These are phyloP conservation scores for Corythucha ciliata DNA, from an alignment of 2,888 invertebrate species.

Conservation along the genomic window DNA sequence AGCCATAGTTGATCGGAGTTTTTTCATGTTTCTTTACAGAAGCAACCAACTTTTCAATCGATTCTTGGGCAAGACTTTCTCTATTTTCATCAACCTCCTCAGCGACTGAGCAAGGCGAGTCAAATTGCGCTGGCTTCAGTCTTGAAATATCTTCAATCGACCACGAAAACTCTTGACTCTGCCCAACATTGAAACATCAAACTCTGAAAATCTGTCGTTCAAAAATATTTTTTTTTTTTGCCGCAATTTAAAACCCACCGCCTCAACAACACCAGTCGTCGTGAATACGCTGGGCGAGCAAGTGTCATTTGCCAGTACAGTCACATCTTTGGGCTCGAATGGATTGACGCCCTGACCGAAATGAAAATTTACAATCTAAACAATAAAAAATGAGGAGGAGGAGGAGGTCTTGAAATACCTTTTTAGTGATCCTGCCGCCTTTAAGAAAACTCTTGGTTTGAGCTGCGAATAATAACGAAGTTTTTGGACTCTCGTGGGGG, in stretches of 20 bases:
- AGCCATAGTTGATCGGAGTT: not conserved
- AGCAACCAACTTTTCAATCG: slow-evolving; percentile 16
- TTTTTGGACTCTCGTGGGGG: slow-evolving; percentile 21
- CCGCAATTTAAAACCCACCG: too few relatives aligned
- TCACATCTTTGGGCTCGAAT: slow-evolving; percentile 17
- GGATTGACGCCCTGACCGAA: slow-evolving; percentile 14
- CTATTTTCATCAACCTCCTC: slow-evolving; percentile 12
- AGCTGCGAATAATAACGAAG: slow-evolving; percentile 17
- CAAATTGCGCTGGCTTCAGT: slow-evolving; percentile 15
- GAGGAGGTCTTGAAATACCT: too few relatives aligned
- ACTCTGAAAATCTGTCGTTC: too few relatives aligned
- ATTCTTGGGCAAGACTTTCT: slow-evolving; percentile 21
- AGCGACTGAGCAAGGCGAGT: slow-evolving; percentile 3
- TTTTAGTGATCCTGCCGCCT: too few relatives aligned
- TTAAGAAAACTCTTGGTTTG: slow-evolving; percentile 16
- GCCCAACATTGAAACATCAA: too few relatives aligned
- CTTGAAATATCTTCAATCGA: slow-evolving; percentile 18
- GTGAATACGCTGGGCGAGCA: slow-evolving; percentile 16
- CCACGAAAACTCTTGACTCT: slow-evolving; percentile 21
- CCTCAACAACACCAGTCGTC: too few relatives aligned
- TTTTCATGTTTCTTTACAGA: not conserved
- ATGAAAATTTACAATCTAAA: too few relatives aligned
- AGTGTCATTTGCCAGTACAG: slow-evolving; percentile 11
- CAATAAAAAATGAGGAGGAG: too few relatives aligned
- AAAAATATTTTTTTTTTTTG: too few relatives aligned